Percentiles rank a stretch among this genome's conserved stretches.
Conservation (phyloP, 2,888 invertebrate species). For the Doris montereyensis region DNA sequence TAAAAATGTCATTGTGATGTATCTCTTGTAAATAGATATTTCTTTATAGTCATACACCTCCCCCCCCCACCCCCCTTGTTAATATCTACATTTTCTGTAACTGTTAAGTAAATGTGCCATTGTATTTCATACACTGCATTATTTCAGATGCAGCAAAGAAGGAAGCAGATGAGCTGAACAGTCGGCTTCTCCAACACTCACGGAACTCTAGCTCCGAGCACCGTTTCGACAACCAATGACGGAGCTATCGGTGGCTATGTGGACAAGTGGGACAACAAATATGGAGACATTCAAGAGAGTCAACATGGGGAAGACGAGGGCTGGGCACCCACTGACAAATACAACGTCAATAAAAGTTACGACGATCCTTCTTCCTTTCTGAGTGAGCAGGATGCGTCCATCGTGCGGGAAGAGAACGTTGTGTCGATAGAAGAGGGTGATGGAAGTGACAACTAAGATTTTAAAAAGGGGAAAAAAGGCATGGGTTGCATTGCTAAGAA, state of each 20-base stretch:
- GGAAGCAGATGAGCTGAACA: conserved; percentile 58
- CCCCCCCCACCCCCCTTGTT: too few relatives aligned
- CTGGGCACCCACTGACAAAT: not conserved
- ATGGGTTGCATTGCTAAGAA: too few relatives aligned
- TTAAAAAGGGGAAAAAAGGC: too few relatives aligned
- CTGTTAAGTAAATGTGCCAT: conserved; percentile 1
- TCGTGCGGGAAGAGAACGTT: not conserved
- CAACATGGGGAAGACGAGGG: not conserved
- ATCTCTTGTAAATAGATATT: too few relatives aligned
- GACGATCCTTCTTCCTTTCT: not conserved
- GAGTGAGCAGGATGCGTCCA: not conserved
- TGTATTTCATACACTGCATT: not conserved
- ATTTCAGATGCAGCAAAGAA: conserved; percentile 36
- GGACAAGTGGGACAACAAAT: too few relatives aligned
- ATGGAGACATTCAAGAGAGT: not conserved
- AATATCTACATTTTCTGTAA: not conserved
- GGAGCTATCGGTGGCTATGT: too few relatives aligned
- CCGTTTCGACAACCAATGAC: too few relatives aligned
- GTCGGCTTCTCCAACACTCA: conserved; percentile 56
- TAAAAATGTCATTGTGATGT: too few relatives aligned
- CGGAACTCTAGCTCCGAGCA: too few relatives aligned
- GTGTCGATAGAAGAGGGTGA: not conserved
- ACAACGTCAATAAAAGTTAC: not conserved
- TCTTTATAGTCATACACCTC: too few relatives aligned
- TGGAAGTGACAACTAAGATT: not conserved